phyloP scores from a whole-genome alignment of 2,888 invertebrate genomes.

The Eristalis intricaria region DNA sequence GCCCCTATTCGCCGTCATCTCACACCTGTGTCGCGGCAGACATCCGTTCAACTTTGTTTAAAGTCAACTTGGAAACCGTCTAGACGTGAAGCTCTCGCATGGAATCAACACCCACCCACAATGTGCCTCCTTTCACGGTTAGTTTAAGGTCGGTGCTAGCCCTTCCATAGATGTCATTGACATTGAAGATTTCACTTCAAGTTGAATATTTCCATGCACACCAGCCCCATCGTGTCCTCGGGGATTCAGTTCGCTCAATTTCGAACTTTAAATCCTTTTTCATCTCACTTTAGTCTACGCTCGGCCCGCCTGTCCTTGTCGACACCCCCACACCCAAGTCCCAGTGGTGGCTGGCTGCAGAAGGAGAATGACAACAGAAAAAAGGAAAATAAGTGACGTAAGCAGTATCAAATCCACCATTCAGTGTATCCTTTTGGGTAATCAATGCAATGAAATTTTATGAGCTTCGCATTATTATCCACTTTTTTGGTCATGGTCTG shows the following conservation, averaged over 20 bases:
- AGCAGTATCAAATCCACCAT: slow-evolving; percentile 36
- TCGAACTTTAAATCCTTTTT: slow-evolving; percentile 4
- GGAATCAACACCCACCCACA: neutral
- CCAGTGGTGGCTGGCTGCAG: no score
- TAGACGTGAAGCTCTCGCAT: slow-evolving; percentile 15
- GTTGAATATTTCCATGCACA: slow-evolving; percentile 12
- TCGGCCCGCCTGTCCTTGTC: neutral
- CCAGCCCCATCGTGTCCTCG: neutral
- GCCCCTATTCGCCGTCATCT: neutral
- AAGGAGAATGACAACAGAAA: neutral
- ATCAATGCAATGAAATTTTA: slow-evolving; percentile 70
- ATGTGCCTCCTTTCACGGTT: slow-evolving; percentile 22
- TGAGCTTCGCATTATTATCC: slow-evolving; percentile 42
- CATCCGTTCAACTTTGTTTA: neutral
- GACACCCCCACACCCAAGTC: neutral
- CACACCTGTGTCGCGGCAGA: neutral
- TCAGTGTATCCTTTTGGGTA: slow-evolving; percentile 59
- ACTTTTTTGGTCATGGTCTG: neutral
- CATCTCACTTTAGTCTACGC: neutral
- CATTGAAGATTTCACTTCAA: slow-evolving; percentile 20
- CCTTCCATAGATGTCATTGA: slow-evolving; percentile 38
- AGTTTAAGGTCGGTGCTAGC: neutral
- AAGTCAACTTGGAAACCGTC: slow-evolving; percentile 19
- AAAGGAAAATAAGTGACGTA: slow-evolving; percentile 36
- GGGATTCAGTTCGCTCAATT: neutral